phyloP scores from a whole-genome alignment of 2,888 invertebrate species.

The Drosophila seclusa region DNA sequence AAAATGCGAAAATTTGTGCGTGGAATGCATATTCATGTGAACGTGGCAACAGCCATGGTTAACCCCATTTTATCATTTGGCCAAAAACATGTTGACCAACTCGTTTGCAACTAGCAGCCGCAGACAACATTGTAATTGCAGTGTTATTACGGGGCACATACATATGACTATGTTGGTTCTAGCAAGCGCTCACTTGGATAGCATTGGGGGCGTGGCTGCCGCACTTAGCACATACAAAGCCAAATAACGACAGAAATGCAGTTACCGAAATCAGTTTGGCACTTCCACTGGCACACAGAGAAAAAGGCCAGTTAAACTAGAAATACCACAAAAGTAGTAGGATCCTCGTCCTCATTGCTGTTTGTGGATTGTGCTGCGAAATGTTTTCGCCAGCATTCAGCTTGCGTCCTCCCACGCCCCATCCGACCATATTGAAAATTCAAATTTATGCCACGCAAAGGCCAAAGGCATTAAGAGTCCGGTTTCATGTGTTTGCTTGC shows the following conservation, averaged over 20 bases:
- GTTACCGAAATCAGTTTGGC: slow-evolving; percentile 71
- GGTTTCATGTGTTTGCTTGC: slow-evolving; percentile 54
- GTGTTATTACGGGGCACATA: slow-evolving; percentile 52
- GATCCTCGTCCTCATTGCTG: slow-evolving; percentile 16
- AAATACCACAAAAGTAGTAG: slow-evolving; percentile 37
- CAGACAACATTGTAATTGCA: slow-evolving; percentile 75
- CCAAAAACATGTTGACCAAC: slow-evolving; percentile 72
- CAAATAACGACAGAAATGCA: slow-evolving; percentile 59
- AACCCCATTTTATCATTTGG: slow-evolving; percentile 34
- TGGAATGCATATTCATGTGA: slow-evolving; percentile 18
- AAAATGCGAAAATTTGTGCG: slow-evolving; percentile 2
- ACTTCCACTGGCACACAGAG: slow-evolving; percentile 39
- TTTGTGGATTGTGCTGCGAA: slow-evolving; percentile 32
- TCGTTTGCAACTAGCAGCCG: slow-evolving; percentile 67
- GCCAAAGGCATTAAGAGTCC: slow-evolving; percentile 52
- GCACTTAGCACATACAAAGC: slow-evolving; percentile 65
- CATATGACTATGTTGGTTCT: slow-evolving; percentile 6
- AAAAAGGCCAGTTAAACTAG: slow-evolving; percentile 29
- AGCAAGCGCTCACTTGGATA: slow-evolving; percentile 1
- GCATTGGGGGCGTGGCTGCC: slow-evolving; percentile 45
- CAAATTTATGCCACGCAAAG: slow-evolving; percentile 68
- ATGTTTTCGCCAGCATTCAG: slow-evolving; percentile 43
- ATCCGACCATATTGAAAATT: slow-evolving; percentile 61
- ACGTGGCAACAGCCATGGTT: slow-evolving; percentile 26
- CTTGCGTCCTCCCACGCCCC: not conserved